Percentiles rank a stretch among this genome's conserved stretches.
phyloP scores from a whole-genome alignment of 2,797 vertebrate genomes.

The Morus bassanus region DNA sequence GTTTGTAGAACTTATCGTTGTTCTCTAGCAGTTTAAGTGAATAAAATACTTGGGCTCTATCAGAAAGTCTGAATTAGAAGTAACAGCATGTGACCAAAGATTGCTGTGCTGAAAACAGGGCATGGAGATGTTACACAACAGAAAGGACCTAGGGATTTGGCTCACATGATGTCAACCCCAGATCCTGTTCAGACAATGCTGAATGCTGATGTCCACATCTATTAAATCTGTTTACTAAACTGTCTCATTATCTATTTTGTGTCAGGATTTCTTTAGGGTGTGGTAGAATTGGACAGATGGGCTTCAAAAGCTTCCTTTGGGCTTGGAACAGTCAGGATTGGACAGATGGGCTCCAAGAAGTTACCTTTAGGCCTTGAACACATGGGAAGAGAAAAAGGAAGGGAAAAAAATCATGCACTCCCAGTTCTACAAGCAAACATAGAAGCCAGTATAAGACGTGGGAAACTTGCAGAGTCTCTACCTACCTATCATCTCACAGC shows the following conservation, averaged over 20 bases:
- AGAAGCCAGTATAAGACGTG: background rate
- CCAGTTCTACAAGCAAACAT: background rate
- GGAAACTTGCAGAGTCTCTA: background rate
- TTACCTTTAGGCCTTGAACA: slow-evolving; percentile 62
- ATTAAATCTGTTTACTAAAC: slow-evolving; percentile 78
- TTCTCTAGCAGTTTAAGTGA: background rate
- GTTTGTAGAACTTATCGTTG: background rate
- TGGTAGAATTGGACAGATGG: slow-evolving; percentile 76
- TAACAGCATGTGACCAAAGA: background rate
- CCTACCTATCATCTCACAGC: background rate
- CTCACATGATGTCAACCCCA: slow-evolving; percentile 34
- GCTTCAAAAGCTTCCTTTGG: slow-evolving; percentile 72
- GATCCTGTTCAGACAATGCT: slow-evolving; percentile 19
- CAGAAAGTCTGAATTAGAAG: background rate
- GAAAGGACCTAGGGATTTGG: slow-evolving; percentile 9
- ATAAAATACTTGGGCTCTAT: background rate
- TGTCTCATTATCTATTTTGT: slow-evolving; percentile 74
- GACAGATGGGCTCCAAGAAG: slow-evolving; percentile 76
- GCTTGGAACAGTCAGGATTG: slow-evolving; percentile 45
- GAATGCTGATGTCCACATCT: slow-evolving; percentile 67
- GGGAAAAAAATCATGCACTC: background rate
- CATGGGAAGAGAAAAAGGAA: slow-evolving; percentile 38
- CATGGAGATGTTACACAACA: slow-evolving; percentile 30
- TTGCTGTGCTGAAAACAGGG: background rate
- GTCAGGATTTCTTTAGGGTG: slow-evolving; percentile 75